Evolutionary conservation across 64 coral and sea anemone genomes (phyloP).

Genomic region (Pocillopora damicornis): DNA sequence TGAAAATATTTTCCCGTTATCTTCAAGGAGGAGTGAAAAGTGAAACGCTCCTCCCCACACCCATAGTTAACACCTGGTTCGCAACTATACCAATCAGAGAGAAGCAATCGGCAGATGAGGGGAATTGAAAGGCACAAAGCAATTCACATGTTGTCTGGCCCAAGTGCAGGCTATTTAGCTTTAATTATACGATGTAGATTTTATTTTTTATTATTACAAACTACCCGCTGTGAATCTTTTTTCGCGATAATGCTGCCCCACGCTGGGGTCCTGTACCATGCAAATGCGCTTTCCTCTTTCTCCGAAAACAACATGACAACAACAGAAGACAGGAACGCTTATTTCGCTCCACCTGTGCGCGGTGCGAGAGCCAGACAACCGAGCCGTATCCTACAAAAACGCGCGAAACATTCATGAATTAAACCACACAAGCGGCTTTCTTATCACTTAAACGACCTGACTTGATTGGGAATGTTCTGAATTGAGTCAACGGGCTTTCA

Average conservation of each 20-base stretch:
- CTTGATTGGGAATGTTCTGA: constrained; percentile 38
- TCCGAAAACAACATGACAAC: constrained; percentile 64
- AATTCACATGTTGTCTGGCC: constrained; percentile 90
- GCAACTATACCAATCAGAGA: constrained; percentile 85
- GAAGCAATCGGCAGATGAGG: constrained; percentile 85
- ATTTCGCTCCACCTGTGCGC: constrained; percentile 69
- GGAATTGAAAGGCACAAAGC: constrained; percentile 96
- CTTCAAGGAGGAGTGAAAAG: constrained; percentile 79
- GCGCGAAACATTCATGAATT: constrained; percentile 19
- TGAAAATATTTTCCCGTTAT: constrained; percentile 98
- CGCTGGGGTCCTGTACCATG: constrained; percentile 86
- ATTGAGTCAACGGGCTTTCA: constrained; percentile 11
- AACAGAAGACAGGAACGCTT: constrained; percentile 49
- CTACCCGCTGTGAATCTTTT: constrained; percentile 94
- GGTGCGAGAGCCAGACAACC: constrained; percentile 16
- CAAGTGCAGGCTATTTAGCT: constrained; percentile 99
- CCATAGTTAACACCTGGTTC: constrained; percentile 95
- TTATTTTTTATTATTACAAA: constrained; percentile 99
- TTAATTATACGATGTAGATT: constrained; percentile 99
- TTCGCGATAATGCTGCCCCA: constrained; percentile 82
- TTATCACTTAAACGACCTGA: not conserved
- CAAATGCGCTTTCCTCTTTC: constrained; percentile 84
- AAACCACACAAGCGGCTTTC: not conserved
- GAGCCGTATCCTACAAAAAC: not conserved
- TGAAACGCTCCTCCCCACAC: constrained; percentile 78